phyloP scores from a whole-genome alignment of 1,140 invertebrate genomes.

The Glossosoma conforme region DNA sequence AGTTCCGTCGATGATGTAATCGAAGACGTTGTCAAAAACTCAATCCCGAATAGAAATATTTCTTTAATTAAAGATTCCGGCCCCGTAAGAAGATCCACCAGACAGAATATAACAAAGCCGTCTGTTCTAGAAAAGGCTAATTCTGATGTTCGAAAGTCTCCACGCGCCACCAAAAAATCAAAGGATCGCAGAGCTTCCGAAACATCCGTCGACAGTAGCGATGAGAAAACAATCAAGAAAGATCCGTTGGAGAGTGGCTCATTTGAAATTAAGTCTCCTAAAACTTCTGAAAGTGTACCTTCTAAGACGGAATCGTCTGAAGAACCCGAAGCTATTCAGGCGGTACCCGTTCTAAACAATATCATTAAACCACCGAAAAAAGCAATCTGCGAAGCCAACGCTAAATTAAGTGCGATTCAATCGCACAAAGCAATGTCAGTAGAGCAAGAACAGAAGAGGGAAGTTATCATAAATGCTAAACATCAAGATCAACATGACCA shows the following conservation, averaged over 20 bases:
- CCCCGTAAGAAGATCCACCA: slow-evolving; percentile 39
- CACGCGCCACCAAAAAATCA: slow-evolving; percentile 54
- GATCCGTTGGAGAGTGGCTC: slow-evolving; percentile 29
- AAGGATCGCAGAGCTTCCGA: slow-evolving; percentile 58
- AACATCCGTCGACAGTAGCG: slow-evolving; percentile 55
- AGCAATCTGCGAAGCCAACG: slow-evolving; percentile 46
- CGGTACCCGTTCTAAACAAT: slow-evolving; percentile 27
- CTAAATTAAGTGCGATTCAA: slow-evolving; percentile 35
- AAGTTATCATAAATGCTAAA: slow-evolving; percentile 8
- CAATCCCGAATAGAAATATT: slow-evolving; percentile 33
- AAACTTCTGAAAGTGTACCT: slow-evolving; percentile 31
- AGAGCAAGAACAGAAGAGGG: slow-evolving; percentile 1
- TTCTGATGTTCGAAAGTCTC: slow-evolving; percentile 56
- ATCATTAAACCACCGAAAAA: slow-evolving; percentile 47
- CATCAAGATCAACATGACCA: background rate
- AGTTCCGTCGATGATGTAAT: slow-evolving; percentile 80
- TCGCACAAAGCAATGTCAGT: slow-evolving; percentile 1
- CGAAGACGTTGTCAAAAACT: slow-evolving; percentile 74
- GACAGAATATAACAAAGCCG: slow-evolving; percentile 38
- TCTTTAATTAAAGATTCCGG: slow-evolving; percentile 33
- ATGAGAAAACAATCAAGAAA: slow-evolving; percentile 47
- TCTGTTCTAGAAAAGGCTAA: slow-evolving; percentile 36
- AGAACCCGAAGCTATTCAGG: background rate
- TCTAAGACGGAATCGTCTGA: slow-evolving; percentile 2
- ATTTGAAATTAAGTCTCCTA: slow-evolving; percentile 35